These are phyloP conservation scores for Scelioninae gen. 2 DNA, from an alignment of 2,888 invertebrate species.

Conservation along the genomic window DNA sequence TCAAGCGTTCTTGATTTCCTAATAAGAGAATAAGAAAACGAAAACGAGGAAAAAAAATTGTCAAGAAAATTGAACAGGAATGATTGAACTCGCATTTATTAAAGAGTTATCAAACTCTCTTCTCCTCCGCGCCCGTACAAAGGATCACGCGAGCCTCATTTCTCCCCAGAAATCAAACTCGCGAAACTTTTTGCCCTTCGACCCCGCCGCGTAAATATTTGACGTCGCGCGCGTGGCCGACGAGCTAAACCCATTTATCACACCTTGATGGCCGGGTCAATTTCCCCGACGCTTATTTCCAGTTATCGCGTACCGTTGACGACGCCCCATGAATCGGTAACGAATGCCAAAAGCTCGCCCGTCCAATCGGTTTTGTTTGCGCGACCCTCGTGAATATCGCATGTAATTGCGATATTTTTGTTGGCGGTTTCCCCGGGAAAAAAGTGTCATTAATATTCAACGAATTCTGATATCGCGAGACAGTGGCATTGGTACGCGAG, in stretches of 20 bases:
- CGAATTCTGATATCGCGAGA: constrained; percentile 58
- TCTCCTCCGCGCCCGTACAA: constrained; percentile 19
- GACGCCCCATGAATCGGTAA: constrained; percentile 14
- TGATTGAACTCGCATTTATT: constrained; percentile 52
- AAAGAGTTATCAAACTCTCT: constrained; percentile 42
- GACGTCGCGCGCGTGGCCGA: neutral
- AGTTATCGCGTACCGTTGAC: constrained; percentile 9
- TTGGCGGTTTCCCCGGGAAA: constrained; percentile 28
- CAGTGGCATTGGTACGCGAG: constrained; percentile 60
- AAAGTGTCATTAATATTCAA: constrained; percentile 61
- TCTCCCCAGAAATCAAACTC: constrained; percentile 24
- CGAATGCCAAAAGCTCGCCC: too few species aligned
- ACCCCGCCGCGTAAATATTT: constrained; percentile 25
- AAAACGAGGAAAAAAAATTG: too few species aligned
- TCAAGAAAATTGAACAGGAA: constrained; percentile 29
- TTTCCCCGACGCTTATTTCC: constrained; percentile 14
- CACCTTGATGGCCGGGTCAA: constrained; percentile 1
- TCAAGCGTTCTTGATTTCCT: constrained; percentile 41
- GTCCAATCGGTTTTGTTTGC: too few species aligned
- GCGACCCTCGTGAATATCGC: constrained; percentile 37
- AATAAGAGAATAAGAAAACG: constrained; percentile 19
- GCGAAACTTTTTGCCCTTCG: constrained; percentile 8
- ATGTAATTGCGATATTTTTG: constrained; percentile 55
- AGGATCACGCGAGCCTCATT: constrained; percentile 25
- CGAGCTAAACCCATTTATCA: constrained; percentile 14